Percentiles rank a stretch among this genome's conserved stretches.
These are phyloP conservation scores for Spilogale gracilis DNA, from an alignment of 2,113 vertebrate species.

Conservation along the genomic window DNA sequence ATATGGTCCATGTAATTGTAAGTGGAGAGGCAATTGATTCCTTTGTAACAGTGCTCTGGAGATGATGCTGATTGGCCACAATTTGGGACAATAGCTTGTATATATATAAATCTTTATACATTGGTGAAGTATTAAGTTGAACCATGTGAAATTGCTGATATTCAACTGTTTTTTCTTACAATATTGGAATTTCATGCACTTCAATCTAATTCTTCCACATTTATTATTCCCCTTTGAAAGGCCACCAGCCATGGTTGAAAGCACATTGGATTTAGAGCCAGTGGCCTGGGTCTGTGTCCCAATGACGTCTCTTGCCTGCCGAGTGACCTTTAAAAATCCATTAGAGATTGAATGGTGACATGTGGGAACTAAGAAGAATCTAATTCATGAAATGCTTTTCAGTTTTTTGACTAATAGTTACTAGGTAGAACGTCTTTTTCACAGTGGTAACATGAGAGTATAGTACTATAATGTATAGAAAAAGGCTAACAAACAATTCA, in stretches of 20 bases:
- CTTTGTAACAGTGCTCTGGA: neutral
- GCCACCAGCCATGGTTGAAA: neutral
- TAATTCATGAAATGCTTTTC: constrained; percentile 45
- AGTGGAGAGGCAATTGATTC: neutral
- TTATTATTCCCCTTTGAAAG: constrained; percentile 56
- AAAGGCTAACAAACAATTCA: neutral
- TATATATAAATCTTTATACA: neutral
- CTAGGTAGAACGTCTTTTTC: neutral
- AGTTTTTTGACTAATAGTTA: neutral
- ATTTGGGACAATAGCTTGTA: neutral
- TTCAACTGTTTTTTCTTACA: neutral
- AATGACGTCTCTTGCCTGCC: neutral
- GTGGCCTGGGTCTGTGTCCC: neutral
- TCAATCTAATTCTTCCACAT: neutral
- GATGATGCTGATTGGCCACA: neutral
- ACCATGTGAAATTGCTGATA: neutral
- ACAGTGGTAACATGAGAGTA: neutral
- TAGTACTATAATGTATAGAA: neutral
- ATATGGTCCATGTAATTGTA: neutral
- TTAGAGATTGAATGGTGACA: constrained; percentile 3
- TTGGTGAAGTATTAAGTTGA: neutral
- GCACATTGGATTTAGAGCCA: constrained; percentile 45
- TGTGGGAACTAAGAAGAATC: constrained; percentile 23
- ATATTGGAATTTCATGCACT: constrained; percentile 1
- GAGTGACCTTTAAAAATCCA: constrained; percentile 48